phyloP scores from a whole-genome alignment of 2,113 vertebrate species.

The Spermophilus dauricus region DNA sequence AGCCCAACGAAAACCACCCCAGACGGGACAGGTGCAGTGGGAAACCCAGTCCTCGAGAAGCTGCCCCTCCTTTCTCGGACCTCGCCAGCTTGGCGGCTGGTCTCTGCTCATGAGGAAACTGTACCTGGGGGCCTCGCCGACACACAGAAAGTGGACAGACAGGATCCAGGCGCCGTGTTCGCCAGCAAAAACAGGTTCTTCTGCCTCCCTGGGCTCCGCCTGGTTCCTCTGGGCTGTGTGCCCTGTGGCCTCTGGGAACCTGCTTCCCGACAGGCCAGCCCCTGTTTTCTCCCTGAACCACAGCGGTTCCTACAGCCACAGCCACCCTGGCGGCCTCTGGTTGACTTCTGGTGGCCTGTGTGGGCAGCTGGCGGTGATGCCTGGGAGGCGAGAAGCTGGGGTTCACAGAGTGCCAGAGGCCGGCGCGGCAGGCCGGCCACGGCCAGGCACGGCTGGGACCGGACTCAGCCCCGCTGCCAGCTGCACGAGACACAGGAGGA shows the following conservation, averaged over 20 bases:
- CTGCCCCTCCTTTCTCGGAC: too few species aligned
- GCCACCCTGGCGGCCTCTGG: not conserved
- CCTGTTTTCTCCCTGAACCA: constrained; percentile 38
- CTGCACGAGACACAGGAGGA: too few species aligned
- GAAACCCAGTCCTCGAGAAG: too few species aligned
- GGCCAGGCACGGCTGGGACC: not conserved
- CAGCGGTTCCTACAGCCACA: not conserved
- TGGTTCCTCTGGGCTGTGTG: not conserved
- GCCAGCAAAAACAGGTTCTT: constrained; percentile 80
- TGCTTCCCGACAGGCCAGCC: not conserved
- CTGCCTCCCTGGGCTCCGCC: constrained; percentile 51
- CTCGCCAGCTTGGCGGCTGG: accelerated
- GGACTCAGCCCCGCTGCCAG: not conserved
- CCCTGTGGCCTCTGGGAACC: not conserved
- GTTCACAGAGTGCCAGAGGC: not conserved
- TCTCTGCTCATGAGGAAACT: constrained; percentile 8
- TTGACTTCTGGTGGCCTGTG: not conserved
- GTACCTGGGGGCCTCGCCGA: not conserved
- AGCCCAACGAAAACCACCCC: too few species aligned
- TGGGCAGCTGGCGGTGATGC: not conserved
- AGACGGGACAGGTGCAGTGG: too few species aligned
- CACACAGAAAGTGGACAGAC: constrained; percentile 49
- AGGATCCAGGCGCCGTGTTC: not conserved
- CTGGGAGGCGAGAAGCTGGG: not conserved
- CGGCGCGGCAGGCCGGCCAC: not conserved